Conservation (phyloP, 1,140 invertebrate species). For the Panagrolaimus sp. region DNA sequence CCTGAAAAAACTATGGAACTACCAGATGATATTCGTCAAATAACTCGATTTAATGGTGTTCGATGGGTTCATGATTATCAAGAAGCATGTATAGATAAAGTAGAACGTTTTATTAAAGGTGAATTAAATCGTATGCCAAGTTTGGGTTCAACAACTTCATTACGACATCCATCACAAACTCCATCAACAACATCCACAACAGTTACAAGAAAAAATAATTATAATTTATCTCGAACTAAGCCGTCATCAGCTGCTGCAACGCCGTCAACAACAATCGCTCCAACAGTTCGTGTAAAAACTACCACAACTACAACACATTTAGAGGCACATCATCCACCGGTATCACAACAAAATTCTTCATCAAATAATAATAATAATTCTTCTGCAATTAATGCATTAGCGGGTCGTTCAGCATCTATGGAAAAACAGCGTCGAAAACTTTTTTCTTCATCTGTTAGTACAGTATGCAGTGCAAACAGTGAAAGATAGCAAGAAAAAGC, state of each 20-base stretch:
- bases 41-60: slow-evolving; percentile 64
- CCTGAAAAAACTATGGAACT: slow-evolving; percentile 77
- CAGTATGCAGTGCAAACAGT: slow-evolving; percentile 27
- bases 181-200: slow-evolving; percentile 11
- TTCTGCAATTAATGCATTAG: slow-evolving; percentile 14
- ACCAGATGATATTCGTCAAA: slow-evolving; percentile 90
- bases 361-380: neutral
- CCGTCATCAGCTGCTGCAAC: slow-evolving; percentile 2
- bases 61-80: slow-evolving; percentile 99
- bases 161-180: neutral
- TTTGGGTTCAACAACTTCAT: slow-evolving; percentile 30
- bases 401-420: slow-evolving; percentile 47
- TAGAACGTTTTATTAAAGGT: slow-evolving; percentile 67
- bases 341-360: slow-evolving; percentile 8
- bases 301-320: slow-evolving; percentile 17
- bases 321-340: too few species aligned
- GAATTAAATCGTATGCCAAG: slow-evolving; percentile 53
- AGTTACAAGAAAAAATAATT: slow-evolving; percentile 3
- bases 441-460: slow-evolving; percentile 44
- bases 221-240: slow-evolving; percentile 13
- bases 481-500: too few species aligned
- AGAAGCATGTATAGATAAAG: slow-evolving; percentile 95
- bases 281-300: neutral
- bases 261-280: neutral
- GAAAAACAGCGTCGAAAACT: slow-evolving; percentile 44